Percentiles rank a stretch among this genome's conserved stretches.
These are phyloP conservation scores for Volucella zonaria DNA, from an alignment of 2,888 invertebrate genomes.

Conservation along the genomic window DNA sequence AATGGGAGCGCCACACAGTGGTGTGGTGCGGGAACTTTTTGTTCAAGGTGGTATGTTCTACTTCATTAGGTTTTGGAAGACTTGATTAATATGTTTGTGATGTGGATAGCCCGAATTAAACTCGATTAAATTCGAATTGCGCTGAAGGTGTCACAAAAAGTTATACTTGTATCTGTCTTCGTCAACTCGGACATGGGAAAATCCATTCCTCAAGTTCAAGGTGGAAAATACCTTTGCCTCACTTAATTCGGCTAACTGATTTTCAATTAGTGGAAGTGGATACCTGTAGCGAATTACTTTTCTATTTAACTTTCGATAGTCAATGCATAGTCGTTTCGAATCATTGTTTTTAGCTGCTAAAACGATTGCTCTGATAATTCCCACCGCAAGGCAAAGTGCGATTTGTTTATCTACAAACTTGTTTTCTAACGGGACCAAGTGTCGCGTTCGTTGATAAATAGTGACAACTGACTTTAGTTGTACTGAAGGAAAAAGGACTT, in stretches of 20 bases:
- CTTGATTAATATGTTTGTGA: slow-evolving; percentile 48
- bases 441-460: background rate
- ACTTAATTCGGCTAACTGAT: too few species aligned
- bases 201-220: slow-evolving; percentile 77
- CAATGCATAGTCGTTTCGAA: slow-evolving; percentile 63
- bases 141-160: slow-evolving; percentile 77
- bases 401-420: slow-evolving; percentile 60
- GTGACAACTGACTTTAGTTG: background rate
- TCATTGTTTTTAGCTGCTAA: background rate
- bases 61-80: too few species aligned
- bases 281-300: slow-evolving; percentile 75
- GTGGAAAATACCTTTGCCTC: slow-evolving; percentile 49
- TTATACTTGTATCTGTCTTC: slow-evolving; percentile 75
- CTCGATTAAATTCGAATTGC: slow-evolving; percentile 76
- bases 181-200: slow-evolving; percentile 78
- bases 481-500: background rate
- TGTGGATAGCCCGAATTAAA: slow-evolving; percentile 80
- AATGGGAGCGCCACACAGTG: too few species aligned
- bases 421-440: slow-evolving; percentile 42
- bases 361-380: slow-evolving; percentile 46
- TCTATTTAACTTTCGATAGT: slow-evolving; percentile 73
- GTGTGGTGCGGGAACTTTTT: too few species aligned
- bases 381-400: slow-evolving; percentile 18
- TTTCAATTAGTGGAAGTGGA: slow-evolving; percentile 59
- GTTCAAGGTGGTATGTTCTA: too few species aligned